Evolutionary conservation across 2,888 invertebrate genomes (phyloP).

Genomic region (Xestia ashworthii): DNA sequence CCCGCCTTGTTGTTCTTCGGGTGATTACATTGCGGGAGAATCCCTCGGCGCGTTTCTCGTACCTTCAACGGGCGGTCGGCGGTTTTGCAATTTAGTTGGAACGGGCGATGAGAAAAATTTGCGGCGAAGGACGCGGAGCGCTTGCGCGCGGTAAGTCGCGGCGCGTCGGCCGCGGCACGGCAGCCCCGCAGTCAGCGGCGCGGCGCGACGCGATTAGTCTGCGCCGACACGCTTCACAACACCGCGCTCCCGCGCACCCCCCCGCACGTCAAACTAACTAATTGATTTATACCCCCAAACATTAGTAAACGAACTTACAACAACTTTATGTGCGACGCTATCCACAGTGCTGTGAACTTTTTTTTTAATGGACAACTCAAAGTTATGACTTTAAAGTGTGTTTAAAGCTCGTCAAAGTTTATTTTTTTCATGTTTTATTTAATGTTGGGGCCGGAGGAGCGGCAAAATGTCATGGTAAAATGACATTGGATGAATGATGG

Average conservation of each 20-base stretch:
- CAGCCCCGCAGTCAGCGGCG: slow-evolving; percentile 73
- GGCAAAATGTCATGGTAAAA: slow-evolving; percentile 74
- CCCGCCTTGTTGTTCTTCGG: slow-evolving; percentile 82
- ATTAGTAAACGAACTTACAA: slow-evolving; percentile 73
- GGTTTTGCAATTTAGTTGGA: slow-evolving; percentile 88
- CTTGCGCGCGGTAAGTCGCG: slow-evolving; percentile 76
- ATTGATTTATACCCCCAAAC: slow-evolving; percentile 84
- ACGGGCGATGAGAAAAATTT: slow-evolving; percentile 87
- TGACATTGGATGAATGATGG: slow-evolving; percentile 84
- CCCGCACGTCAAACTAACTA: slow-evolving; percentile 83
- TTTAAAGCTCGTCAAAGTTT: slow-evolving; percentile 63
- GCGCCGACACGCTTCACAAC: slow-evolving; percentile 59
- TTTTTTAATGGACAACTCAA: slow-evolving; percentile 45
- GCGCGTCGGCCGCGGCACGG: slow-evolving; percentile 68
- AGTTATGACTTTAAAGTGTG: slow-evolving; percentile 65
- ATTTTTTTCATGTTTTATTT: slow-evolving; percentile 54
- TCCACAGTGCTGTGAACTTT: slow-evolving; percentile 71
- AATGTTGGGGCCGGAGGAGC: slow-evolving; percentile 51
- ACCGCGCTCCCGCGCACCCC: slow-evolving; percentile 67
- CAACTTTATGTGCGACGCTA: slow-evolving; percentile 70
- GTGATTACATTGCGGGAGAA: slow-evolving; percentile 84
- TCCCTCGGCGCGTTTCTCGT: slow-evolving; percentile 80
- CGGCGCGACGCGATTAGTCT: slow-evolving; percentile 67
- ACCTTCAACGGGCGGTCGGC: slow-evolving; percentile 81
- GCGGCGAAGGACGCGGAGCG: slow-evolving; percentile 74